Base-by-base conservation (phyloP, 53 echinoderm and acorn worm genomes). In the Holothuria scabra region DNA sequence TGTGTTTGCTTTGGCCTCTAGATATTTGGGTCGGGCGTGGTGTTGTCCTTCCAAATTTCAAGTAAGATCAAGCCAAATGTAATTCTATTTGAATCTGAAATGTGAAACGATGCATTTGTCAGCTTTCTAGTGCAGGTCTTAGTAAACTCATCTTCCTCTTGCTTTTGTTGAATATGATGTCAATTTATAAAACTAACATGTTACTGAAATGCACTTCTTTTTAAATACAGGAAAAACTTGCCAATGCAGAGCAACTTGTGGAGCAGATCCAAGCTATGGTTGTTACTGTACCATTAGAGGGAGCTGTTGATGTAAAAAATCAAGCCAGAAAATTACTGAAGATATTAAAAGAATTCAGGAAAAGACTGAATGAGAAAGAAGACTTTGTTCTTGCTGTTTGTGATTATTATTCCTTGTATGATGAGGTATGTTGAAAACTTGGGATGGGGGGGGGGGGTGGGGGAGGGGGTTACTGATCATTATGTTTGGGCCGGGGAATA, bases 321-420 rank as follows among this genome's bases (percentile, higher is more conserved):
- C 86, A 85, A 7, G 66, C 88, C 22, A 87, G 91, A 66, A 85
- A 32, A 60, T 74, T 96, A 22, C 79, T 87, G 65, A 82, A 90
- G n/a, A 66, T 87, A 16, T 41, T 74, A 1, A 64, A 91, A 20
- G 90, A 91, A 59, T 96, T 90, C 74, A 85, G 88, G 83, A 75
- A 56, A 3, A 72, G 59, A 14, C 32, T 96, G 63, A 81, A 91
- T 65, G 86, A 91, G 56, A 90, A 87, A 55, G 87, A 88, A 79
- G 68, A 86, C 3, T 64, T 91, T 12, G 69, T 93, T 46, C 85
- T 89, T 25, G 82, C 84, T 26, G 91, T 91, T 32, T 88, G 88
- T 82, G 85, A 86, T 56, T 96, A 91, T 81, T 92, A 91, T 52
- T 59, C 83, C 59, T 80, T 93, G 0, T 93, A 85, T 79, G 90